These are phyloP conservation scores for Lepilemur ruficaudatus DNA, from an alignment of 2,797 vertebrate species.

Conservation along the genomic window DNA sequence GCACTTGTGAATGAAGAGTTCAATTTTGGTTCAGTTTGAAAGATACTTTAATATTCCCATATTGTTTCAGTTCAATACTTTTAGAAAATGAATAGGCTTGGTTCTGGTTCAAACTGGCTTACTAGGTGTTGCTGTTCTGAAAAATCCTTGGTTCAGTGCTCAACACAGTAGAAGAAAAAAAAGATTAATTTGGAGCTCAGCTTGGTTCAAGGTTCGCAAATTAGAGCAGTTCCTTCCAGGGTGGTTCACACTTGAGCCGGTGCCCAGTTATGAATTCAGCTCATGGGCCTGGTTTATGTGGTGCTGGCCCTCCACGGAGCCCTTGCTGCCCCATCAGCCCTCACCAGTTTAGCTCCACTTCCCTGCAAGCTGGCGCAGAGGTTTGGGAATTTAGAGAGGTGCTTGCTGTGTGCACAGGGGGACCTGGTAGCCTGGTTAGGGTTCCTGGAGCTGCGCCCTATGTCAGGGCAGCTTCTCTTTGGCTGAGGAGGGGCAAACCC, in stretches of 20 bases:
- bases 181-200: constrained; percentile 57
- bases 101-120: constrained; percentile 61
- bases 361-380: too few species aligned
- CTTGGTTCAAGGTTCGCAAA: constrained; percentile 50
- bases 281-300: background rate
- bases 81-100: constrained; percentile 70
- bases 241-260: constrained; percentile 37
- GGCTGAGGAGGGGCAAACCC: background rate
- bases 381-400: too few species aligned
- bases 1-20: constrained; percentile 32
- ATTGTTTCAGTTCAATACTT: constrained; percentile 72
- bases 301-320: background rate
- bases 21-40: constrained; percentile 50
- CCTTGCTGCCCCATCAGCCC: background rate
- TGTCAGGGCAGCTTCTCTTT: background rate
- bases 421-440: background rate
- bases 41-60: constrained; percentile 70
- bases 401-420: background rate
- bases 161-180: background rate
- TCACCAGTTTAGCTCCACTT: background rate
- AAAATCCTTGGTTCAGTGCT: constrained; percentile 61
- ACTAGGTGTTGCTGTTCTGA: constrained; percentile 63
- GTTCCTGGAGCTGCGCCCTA: background rate
- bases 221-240: constrained; percentile 41
- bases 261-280: background rate